phyloP scores from a whole-genome alignment of 2,113 vertebrate genomes.

The Shinisaurus crocodilurus region DNA sequence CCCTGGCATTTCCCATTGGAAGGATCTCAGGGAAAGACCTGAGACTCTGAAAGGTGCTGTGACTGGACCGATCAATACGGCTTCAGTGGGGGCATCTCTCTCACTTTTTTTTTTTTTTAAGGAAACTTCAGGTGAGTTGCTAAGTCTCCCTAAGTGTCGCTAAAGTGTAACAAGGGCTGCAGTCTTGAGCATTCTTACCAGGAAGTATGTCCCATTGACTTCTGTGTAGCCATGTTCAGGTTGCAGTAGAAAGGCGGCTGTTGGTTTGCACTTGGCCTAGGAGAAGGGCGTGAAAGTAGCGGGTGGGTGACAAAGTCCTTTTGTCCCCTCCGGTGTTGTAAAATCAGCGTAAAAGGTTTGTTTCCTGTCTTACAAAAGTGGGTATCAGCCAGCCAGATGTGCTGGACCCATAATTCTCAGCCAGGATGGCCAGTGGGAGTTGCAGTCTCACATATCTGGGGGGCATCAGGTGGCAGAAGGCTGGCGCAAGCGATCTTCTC shows the following conservation, averaged over 20 bases:
- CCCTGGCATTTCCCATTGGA: background rate
- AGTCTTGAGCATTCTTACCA: too few relatives aligned
- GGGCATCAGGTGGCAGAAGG: too few relatives aligned
- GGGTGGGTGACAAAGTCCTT: background rate
- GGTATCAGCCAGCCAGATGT: background rate
- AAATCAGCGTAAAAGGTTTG: background rate
- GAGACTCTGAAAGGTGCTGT: background rate
- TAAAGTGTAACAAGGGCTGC: background rate
- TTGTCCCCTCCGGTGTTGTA: background rate
- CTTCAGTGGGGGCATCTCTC: too few relatives aligned
- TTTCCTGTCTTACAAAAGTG: background rate
- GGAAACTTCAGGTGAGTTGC: too few relatives aligned
- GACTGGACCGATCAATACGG: too few relatives aligned
- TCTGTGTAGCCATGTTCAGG: background rate
- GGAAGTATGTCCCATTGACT: background rate
- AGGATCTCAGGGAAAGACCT: background rate
- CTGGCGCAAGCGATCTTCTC: too few relatives aligned
- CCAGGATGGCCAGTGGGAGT: too few relatives aligned
- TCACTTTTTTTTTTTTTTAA: background rate
- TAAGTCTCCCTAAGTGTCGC: background rate
- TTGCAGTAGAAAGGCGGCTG: background rate
- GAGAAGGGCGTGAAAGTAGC: background rate
- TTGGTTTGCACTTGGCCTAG: background rate
- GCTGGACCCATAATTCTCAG: background rate
- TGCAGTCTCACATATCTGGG: too few relatives aligned